Conservation (phyloP, 2,888 invertebrate genomes). For the Hypolimnas misippus region DNA sequence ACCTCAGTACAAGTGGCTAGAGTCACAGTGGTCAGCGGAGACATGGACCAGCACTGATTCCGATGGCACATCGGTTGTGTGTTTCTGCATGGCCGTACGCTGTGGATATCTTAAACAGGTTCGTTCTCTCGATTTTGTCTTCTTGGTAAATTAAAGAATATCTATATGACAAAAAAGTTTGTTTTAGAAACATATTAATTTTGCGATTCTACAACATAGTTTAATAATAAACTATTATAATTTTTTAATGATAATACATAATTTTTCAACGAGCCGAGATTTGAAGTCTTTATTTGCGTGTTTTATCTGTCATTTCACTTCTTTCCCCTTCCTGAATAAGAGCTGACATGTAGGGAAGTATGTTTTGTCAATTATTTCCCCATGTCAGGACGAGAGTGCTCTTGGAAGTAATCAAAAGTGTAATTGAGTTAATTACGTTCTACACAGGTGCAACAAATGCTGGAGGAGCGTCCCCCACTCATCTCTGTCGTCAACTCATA, state of each 20-base stretch:
- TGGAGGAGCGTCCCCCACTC: constrained; percentile 74
- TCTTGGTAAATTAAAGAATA: no score
- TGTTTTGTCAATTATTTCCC: background rate
- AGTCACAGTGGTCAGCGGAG: constrained; percentile 65
- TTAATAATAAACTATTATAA: no score
- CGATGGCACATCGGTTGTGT: constrained; percentile 66
- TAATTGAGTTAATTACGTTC: background rate
- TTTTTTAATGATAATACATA: no score
- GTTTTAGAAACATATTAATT: no score
- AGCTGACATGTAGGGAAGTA: background rate
- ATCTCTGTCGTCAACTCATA: constrained; percentile 71
- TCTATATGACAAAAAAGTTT: no score
- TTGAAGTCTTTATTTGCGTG: background rate
- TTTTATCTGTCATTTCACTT: background rate
- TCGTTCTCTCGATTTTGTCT: background rate
- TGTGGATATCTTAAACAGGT: constrained; percentile 75
- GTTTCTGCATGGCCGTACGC: constrained; percentile 76
- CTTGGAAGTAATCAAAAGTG: background rate
- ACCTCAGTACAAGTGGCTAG: constrained; percentile 49
- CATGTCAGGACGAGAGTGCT: background rate
- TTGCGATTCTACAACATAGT: no score
- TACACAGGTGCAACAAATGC: constrained; percentile 72
- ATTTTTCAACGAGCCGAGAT: no score
- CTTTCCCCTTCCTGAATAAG: background rate
- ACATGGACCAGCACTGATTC: constrained; percentile 67